These are phyloP conservation scores for Schizopygopsis malacanthus DNA, from an alignment of 2,797 vertebrate genomes.

Conservation along the genomic window DNA sequence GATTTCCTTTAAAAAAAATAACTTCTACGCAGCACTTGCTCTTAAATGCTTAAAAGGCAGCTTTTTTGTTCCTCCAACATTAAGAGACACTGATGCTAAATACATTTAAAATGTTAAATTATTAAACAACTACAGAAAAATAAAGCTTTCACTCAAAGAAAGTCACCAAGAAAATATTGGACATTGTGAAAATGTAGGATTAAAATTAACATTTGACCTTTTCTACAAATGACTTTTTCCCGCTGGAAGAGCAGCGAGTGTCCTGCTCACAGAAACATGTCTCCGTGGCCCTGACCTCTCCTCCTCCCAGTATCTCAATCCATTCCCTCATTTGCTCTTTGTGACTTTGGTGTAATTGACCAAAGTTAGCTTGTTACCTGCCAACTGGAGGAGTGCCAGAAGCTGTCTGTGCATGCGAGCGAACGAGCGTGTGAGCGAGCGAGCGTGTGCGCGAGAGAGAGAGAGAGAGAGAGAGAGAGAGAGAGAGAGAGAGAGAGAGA, in stretches of 20 bases:
- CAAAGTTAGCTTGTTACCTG: constrained; percentile 57
- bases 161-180: background rate
- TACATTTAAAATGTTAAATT: too few species aligned
- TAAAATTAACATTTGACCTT: background rate
- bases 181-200: background rate
- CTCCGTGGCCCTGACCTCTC: constrained; percentile 8
- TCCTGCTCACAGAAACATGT: constrained; percentile 5
- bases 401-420: background rate
- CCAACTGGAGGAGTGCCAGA: constrained; percentile 46
- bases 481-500: too few species aligned
- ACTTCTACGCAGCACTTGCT: too few species aligned
- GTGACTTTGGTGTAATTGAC: constrained; percentile 46
- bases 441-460: too few species aligned
- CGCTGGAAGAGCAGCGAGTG: background rate
- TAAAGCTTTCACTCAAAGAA: too few species aligned
- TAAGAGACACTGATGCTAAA: too few species aligned
- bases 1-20: too few species aligned
- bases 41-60: too few species aligned
- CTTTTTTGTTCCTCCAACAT: too few species aligned
- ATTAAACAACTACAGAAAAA: too few species aligned
- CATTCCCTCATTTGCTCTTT: constrained; percentile 20
- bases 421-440: background rate
- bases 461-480: too few species aligned
- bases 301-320: constrained; percentile 3
- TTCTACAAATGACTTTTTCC: background rate